Evolutionary conservation across 2,797 vertebrate species (phyloP).

Genomic region (Sciaenops ocellatus): DNA sequence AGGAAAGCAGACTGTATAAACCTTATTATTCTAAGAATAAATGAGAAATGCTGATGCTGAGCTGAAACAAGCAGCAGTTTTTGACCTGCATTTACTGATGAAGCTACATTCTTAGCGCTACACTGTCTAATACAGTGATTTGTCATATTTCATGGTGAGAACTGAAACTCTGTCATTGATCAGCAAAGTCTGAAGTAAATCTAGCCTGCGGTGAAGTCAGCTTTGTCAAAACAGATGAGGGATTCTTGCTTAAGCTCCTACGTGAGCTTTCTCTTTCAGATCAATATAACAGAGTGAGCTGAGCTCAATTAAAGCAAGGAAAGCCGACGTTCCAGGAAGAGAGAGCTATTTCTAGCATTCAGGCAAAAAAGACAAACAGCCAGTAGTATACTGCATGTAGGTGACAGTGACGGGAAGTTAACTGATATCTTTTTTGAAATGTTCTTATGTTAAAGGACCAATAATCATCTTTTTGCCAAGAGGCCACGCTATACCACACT

Average conservation of each 20-base stretch:
- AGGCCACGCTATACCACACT: not conserved
- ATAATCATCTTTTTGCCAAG: not conserved
- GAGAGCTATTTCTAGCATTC: not conserved
- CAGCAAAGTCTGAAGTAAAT: conserved; percentile 4
- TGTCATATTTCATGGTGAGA: conserved; percentile 1
- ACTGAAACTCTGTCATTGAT: conserved; percentile 8
- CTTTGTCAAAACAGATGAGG: conserved; percentile 5
- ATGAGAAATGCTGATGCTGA: not conserved
- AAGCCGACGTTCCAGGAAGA: not conserved
- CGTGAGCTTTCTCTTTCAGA: not conserved
- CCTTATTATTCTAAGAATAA: not conserved
- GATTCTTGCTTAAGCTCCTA: not conserved
- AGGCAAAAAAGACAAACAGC: not conserved
- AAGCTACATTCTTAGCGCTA: too few species aligned
- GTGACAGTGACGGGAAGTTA: not conserved
- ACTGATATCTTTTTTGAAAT: not conserved
- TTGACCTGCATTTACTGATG: not conserved
- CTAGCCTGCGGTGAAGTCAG: not conserved
- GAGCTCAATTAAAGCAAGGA: not conserved
- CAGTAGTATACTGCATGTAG: not conserved
- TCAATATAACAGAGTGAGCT: conserved; percentile 8
- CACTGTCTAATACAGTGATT: not conserved
- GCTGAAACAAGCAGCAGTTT: not conserved
- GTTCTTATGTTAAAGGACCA: not conserved
- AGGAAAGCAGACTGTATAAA: not conserved